Conservation (phyloP, 2,888 invertebrate genomes). For the Poecilus cupreus region DNA sequence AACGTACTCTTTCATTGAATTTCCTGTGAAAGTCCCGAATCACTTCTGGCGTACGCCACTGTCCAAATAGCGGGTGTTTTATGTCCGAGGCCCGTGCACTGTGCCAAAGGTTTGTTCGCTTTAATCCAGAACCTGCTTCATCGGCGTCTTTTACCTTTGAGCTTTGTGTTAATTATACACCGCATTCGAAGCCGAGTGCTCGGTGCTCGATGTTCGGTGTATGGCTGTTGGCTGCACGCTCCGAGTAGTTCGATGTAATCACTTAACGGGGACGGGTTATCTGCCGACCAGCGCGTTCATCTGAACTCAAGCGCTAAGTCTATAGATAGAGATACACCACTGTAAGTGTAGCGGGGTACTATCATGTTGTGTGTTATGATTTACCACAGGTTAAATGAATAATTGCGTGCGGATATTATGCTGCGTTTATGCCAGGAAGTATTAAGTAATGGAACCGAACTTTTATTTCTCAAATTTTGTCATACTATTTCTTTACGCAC, state of each 20-base stretch:
- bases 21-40: too few species aligned
- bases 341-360: neutral
- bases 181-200: slow-evolving; percentile 19
- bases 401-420: neutral
- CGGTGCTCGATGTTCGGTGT: neutral
- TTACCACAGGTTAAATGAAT: slow-evolving; percentile 12
- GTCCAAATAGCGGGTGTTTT: slow-evolving; percentile 44
- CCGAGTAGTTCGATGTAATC: slow-evolving; percentile 18
- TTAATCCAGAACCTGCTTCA: slow-evolving; percentile 52
- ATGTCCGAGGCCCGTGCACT: slow-evolving; percentile 27
- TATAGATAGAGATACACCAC: slow-evolving; percentile 18
- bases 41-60: slow-evolving; percentile 22
- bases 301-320: slow-evolving; percentile 41
- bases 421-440: neutral
- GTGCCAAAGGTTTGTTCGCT: slow-evolving; percentile 55
- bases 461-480: too few species aligned
- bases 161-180: slow-evolving; percentile 57
- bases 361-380: slow-evolving; percentile 19
- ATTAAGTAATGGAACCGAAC: neutral
- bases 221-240: neutral
- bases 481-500: too few species aligned
- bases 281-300: slow-evolving; percentile 26
- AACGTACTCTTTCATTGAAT: neutral
- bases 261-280: slow-evolving; percentile 34
- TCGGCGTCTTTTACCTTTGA: slow-evolving; percentile 59